These are phyloP conservation scores for Chiroxiphia lanceolata DNA, from an alignment of 2,797 vertebrate species.

Conservation along the genomic window DNA sequence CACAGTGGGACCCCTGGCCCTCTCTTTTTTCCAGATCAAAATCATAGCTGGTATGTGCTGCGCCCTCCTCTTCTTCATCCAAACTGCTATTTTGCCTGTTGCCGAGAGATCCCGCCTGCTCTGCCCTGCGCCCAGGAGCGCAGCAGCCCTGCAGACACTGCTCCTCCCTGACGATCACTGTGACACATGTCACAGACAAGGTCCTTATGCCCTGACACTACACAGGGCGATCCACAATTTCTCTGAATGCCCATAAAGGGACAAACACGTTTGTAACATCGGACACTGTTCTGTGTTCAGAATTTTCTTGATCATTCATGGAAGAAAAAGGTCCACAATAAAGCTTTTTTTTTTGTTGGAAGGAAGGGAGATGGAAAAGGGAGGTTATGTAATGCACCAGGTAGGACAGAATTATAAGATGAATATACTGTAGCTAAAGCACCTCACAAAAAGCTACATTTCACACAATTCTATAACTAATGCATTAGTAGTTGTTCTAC, in stretches of 20 bases:
- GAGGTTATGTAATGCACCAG: background rate
- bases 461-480: slow-evolving; percentile 35
- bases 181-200: background rate
- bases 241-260: background rate
- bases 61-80: background rate
- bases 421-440: slow-evolving; percentile 20
- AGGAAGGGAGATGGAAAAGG: background rate
- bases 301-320: background rate
- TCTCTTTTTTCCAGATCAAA: background rate
- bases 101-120: background rate
- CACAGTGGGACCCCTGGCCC: background rate
- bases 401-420: background rate
- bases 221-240: background rate
- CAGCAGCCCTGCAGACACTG: background rate
- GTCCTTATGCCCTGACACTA: accelerated
- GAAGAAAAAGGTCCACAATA: background rate
- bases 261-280: background rate
- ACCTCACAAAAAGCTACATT: slow-evolving; percentile 16
- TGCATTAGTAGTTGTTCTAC: slow-evolving; percentile 33
- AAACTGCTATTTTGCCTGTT: background rate
- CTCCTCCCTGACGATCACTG: background rate
- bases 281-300: background rate
- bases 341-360: background rate
- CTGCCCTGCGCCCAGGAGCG: accelerated
- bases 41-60: background rate